Conservation (phyloP, 2,113 vertebrate species). For the Propithecus coquereli region DNA sequence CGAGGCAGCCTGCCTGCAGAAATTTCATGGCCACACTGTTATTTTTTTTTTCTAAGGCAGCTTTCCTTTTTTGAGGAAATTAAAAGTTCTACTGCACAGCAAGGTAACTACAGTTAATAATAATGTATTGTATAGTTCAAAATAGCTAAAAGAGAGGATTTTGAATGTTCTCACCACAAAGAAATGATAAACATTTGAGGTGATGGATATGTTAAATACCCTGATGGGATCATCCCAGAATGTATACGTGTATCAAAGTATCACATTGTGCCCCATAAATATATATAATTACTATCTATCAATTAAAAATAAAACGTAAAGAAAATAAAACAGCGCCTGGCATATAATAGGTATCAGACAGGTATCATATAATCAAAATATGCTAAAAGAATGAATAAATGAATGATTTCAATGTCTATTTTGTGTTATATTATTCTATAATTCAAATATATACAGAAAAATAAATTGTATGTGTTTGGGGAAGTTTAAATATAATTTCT, state of each 20-base stretch:
- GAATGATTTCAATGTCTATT: background rate
- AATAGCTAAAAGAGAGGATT: background rate
- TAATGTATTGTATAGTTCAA: background rate
- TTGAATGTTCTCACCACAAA: background rate
- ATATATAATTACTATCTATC: background rate
- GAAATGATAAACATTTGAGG: background rate
- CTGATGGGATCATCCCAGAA: background rate
- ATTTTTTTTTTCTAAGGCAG: background rate
- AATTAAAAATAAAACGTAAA: background rate
- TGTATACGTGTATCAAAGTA: background rate
- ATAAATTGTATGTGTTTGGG: background rate
- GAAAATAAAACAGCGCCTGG: background rate
- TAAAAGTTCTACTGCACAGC: background rate
- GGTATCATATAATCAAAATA: background rate
- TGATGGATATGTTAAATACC: background rate
- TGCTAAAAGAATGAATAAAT: background rate
- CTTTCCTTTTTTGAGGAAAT: constrained; percentile 47
- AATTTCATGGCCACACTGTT: constrained; percentile 22
- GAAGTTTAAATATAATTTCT: background rate
- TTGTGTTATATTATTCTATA: background rate
- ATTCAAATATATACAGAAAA: background rate
- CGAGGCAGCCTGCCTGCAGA: constrained; percentile 32
- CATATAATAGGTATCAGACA: background rate
- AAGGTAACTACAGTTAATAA: background rate
- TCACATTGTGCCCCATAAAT: background rate